Conservation (phyloP, 2,888 invertebrate species). For the Electrophaes corylata region DNA sequence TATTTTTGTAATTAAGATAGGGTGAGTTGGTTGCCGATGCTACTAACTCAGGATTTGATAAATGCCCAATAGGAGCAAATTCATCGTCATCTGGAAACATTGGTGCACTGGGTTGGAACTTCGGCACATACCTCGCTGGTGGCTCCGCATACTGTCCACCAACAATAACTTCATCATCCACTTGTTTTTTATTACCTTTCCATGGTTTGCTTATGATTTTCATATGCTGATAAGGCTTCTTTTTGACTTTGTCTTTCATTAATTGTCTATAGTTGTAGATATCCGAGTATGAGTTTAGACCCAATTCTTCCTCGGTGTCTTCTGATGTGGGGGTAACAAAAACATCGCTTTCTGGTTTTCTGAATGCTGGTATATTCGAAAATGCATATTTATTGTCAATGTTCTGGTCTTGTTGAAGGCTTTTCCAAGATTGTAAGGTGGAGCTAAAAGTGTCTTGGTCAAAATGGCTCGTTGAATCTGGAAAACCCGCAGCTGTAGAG, state of each 20-base stretch:
- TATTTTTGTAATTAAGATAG: slow-evolving; percentile 74
- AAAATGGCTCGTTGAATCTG: slow-evolving; percentile 37
- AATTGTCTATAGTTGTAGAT: slow-evolving; percentile 44
- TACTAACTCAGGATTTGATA: slow-evolving; percentile 49
- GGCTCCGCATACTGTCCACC: slow-evolving; percentile 77
- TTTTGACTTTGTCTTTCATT: slow-evolving; percentile 45
- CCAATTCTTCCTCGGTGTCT: slow-evolving; percentile 43
- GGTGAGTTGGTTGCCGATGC: slow-evolving; percentile 63
- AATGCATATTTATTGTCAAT: slow-evolving; percentile 49
- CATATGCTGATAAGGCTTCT: slow-evolving; percentile 41
- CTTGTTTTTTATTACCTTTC: slow-evolving; percentile 43
- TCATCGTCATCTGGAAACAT: slow-evolving; percentile 51
- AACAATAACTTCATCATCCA: slow-evolving; percentile 57
- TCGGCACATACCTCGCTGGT: slow-evolving; percentile 63
- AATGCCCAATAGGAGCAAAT: slow-evolving; percentile 42
- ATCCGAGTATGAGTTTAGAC: slow-evolving; percentile 47
- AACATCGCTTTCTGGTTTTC: slow-evolving; percentile 44
- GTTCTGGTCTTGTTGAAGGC: slow-evolving; percentile 42
- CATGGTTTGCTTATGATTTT: slow-evolving; percentile 51
- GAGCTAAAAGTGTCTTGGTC: slow-evolving; percentile 43
- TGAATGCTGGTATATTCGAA: slow-evolving; percentile 46
- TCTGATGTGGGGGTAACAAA: slow-evolving; percentile 38
- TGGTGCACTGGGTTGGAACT: slow-evolving; percentile 50
- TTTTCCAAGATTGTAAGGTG: slow-evolving; percentile 48
- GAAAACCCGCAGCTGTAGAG: slow-evolving; percentile 42